Base-by-base conservation (phyloP, 2,888 invertebrate species). In the Archips crataeganus region DNA sequence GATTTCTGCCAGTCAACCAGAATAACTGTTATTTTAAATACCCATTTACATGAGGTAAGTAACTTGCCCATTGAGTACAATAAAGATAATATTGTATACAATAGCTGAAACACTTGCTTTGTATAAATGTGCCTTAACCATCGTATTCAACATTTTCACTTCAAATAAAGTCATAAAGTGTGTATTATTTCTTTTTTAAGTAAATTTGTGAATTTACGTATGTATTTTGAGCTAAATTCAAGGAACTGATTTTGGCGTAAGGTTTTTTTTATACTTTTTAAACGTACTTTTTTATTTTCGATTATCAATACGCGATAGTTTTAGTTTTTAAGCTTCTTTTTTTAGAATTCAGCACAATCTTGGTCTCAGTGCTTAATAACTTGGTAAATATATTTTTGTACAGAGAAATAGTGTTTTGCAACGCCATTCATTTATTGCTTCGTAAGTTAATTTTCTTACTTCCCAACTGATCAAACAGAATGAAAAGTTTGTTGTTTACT, bases 241-340 rank as follows among this genome's bases (percentile, higher is more conserved):
- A 60, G 65, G 74, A 65, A 74, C 74, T 70, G 74, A 74, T 67
- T 64, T 73, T 74, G 74, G 74, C 64, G 36, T 74, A 74, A 74
- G 74, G 42, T 70, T 74, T 69, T 51, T 74, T 70, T 70, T 69
- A 54, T 59, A 69, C 57, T 70, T 74, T 74, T 62, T 72, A 57
- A 61, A 60, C 42, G 51, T 67, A 54, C 42, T 54, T 66, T 54
- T 66, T 51, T 65, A 51, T 67, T 61, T 66, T 66, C 71, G n/a
- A 66, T 60, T 65, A 51, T 63, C 39, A 23, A 59, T 59, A 49
- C 57, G 42, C 32, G 23, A n/a, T 72, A 39, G 42, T 63, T 70
- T 57, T 63, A 70, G 32, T 66, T 49, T 68, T 51, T 69, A 64
- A 69, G 72, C 68, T 68, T 72, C 34, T 72, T 59, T 64, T 64